Evolutionary conservation across 2,888 invertebrate species (phyloP).

Genomic region (Drosophila kanekoi): DNA sequence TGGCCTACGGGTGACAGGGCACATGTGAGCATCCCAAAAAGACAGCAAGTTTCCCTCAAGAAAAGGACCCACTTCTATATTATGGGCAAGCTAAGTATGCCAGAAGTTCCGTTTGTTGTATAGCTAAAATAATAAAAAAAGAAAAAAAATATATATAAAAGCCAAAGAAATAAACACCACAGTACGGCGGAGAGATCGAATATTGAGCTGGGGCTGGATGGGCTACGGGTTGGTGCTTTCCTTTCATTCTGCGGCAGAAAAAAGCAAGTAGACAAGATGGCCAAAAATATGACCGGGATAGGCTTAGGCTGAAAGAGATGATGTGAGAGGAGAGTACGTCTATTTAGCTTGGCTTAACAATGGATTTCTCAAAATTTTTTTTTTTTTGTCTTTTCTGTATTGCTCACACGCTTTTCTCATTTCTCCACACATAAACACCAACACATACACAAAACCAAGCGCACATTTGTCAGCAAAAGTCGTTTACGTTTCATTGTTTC

Average conservation of each 20-base stretch:
- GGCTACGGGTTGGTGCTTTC: constrained; percentile 22
- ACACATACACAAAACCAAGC: not conserved
- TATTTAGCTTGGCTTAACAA: constrained; percentile 48
- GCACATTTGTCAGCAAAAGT: constrained; percentile 70
- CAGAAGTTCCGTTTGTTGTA: constrained; percentile 43
- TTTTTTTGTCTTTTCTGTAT: constrained; percentile 37
- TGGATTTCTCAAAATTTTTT: constrained; percentile 68
- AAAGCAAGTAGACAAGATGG: constrained; percentile 6
- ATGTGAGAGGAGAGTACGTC: not conserved
- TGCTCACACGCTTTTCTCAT: constrained; percentile 27
- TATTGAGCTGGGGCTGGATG: constrained; percentile 27
- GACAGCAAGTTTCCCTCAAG: not conserved
- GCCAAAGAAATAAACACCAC: constrained; percentile 41
- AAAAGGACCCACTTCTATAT: constrained; percentile 22
- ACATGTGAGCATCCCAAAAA: too few species aligned
- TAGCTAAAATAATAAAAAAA: constrained; percentile 62
- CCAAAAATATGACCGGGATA: constrained; percentile 42
- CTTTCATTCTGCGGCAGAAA: constrained; percentile 25
- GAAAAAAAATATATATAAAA: constrained; percentile 52
- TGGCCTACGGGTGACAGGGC: too few species aligned
- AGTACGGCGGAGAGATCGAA: constrained; percentile 50
- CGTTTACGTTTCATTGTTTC: constrained; percentile 79
- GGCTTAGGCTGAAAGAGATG: not conserved
- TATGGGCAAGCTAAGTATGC: constrained; percentile 45
- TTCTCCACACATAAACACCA: not conserved